A percentile compares a stretch with the other conserved stretches of the same genome.
Evolutionary conservation across 2,888 invertebrate genomes (phyloP).

Genomic region (Osedax frankpressi): DNA sequence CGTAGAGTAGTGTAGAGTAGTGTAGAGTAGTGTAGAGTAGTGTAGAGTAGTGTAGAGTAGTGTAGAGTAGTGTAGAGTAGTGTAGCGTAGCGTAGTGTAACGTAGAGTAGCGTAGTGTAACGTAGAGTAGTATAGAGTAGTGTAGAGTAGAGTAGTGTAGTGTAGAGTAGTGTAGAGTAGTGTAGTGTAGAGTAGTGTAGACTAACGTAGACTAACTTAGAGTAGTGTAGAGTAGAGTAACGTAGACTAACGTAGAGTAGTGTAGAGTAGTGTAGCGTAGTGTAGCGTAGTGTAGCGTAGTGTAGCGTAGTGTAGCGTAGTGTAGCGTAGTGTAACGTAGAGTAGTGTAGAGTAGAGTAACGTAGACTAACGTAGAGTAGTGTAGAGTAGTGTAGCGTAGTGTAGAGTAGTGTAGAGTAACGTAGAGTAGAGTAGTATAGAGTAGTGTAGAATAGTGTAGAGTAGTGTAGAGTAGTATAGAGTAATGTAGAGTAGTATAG

Average conservation of each 20-base stretch:
- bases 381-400: too few relatives aligned
- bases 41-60: conserved; percentile 15
- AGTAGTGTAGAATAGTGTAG: not conserved
- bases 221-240: conserved; percentile 6
- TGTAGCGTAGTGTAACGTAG: not conserved
- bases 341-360: too few relatives aligned
- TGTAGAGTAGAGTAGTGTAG: conserved; percentile 10
- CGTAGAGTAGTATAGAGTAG: not conserved
- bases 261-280: not conserved
- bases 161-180: conserved; percentile 14
- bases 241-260: not conserved
- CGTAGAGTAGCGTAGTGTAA: too few relatives aligned
- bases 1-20: conserved; percentile 15
- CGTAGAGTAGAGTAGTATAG: too few relatives aligned
- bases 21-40: conserved; percentile 13
- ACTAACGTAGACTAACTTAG: too few relatives aligned
- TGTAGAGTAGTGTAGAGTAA: too few relatives aligned
- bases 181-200: too few relatives aligned
- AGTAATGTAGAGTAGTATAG: not conserved
- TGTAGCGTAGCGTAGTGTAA: not conserved
- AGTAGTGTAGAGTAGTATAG: not conserved
- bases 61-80: not conserved
- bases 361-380: too few relatives aligned
- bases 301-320: not conserved
- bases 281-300: not conserved